Evolutionary conservation across 2,113 vertebrate genomes (phyloP), one percentile per base, ranked within the genome.

Genomic region (Callopanchax toddi): DNA sequence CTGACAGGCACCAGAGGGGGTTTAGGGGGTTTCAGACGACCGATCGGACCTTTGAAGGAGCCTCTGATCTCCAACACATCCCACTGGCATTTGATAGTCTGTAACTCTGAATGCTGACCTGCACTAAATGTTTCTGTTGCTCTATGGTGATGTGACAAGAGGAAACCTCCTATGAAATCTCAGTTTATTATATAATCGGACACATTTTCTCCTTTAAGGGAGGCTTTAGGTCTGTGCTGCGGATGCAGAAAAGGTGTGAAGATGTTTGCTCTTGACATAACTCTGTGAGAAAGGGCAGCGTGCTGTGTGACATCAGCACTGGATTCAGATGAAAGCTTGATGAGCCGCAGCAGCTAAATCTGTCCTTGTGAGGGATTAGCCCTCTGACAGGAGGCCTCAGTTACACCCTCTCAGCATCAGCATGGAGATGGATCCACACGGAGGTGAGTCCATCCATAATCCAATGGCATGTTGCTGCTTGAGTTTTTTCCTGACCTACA

Each of bases 41-140:
- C 78, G 76, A 87, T 83, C 73, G 45, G 54, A 79, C 76, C 79
- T 86, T 81, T 82, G 81, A 86, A 55, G 75, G 49, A 22, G 34
- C 76, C 69, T 86, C 79, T 80, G 69, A 84, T 76, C 78, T 64
- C 69, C 54, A 49, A 6, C 55, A 55, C 71, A 60, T 59, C 58
- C 67, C 12, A 12, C 48, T 83, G 76, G 64, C 70, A 80, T 85
- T 78, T 86, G 71, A 67, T 75, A 71, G 66, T 69, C 20, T 29
- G 60, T 60, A 43, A 55, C 55, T 78, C 21, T 62, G 71, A 57
- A 82, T 57, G 58, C 20, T 57, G 83, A 78, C 78, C 67, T 43
- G 54, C 71, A 49, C 52, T 60, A 76, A 65, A 69, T 78, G 55
- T 51, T 63, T 60, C 53, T 32, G 58, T 45, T 56, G n/a, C n/a